A percentile compares a stretch with the other conserved stretches of the same genome.
Conservation (phyloP, 2,797 vertebrate genomes). For the Phoxinus dragarum region DNA sequence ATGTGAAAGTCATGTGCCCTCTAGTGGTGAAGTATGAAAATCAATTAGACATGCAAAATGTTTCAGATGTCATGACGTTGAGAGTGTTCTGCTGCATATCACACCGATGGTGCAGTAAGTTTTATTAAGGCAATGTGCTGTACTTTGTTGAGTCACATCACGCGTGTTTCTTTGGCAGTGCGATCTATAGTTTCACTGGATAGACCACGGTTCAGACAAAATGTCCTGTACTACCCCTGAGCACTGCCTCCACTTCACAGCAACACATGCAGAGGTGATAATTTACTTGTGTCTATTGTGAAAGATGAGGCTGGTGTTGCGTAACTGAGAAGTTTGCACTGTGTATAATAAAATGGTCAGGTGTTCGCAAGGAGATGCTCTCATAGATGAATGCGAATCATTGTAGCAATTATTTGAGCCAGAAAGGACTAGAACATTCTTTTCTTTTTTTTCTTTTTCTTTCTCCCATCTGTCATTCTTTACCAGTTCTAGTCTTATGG, state of each 20-base stretch:
- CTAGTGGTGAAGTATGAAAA: no score
- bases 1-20: no score
- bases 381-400: background rate
- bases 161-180: background rate
- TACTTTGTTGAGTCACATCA: no score
- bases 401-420: background rate
- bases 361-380: background rate
- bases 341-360: slow-evolving; percentile 20
- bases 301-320: slow-evolving; percentile 36
- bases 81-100: no score
- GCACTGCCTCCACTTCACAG: slow-evolving; percentile 41
- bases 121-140: no score
- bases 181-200: background rate
- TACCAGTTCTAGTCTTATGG: background rate
- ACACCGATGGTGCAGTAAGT: no score
- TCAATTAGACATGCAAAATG: no score
- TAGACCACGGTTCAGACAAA: slow-evolving; percentile 18
- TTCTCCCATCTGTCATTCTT: background rate
- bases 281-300: slow-evolving; percentile 38
- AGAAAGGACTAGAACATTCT: background rate
- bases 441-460: no score
- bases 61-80: no score
- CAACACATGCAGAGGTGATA: slow-evolving; percentile 45
- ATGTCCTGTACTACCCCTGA: slow-evolving; percentile 20
- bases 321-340: slow-evolving; percentile 34